These are phyloP conservation scores for Xenops minutus DNA, from an alignment of 2,797 vertebrate species.

Conservation along the genomic window DNA sequence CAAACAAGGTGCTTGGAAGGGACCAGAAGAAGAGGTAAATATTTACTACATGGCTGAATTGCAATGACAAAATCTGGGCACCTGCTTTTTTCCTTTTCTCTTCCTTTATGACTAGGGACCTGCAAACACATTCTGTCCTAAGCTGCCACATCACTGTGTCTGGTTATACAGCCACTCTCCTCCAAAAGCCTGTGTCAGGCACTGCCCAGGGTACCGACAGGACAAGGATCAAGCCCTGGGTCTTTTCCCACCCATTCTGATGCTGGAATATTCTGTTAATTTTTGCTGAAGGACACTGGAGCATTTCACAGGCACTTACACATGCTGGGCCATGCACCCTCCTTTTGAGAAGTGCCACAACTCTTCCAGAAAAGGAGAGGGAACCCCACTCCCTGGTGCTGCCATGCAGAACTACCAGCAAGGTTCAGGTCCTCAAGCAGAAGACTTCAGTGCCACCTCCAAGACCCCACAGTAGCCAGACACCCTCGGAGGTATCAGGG, in stretches of 20 bases:
- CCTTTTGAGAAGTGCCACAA: not conserved
- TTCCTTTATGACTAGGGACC: not conserved
- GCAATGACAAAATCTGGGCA: not conserved
- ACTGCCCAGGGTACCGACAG: not conserved
- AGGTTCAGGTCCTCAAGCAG: not conserved
- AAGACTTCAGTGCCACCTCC: not conserved
- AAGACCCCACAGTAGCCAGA: not conserved
- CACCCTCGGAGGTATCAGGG: not conserved
- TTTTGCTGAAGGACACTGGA: not conserved
- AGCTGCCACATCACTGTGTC: not conserved
- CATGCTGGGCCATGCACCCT: accelerated
- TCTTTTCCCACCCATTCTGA: not conserved
- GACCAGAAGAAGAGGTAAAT: accelerated
- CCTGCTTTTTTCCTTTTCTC: not conserved
- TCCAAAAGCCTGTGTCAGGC: accelerated
- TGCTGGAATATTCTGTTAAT: not conserved
- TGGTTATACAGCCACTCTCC: not conserved
- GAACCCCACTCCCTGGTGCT: accelerated
- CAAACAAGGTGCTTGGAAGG: not conserved
- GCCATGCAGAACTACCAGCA: accelerated
- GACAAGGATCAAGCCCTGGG: not conserved
- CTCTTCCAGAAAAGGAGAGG: not conserved
- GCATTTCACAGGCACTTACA: not conserved
- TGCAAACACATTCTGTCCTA: not conserved
- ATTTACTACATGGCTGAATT: not conserved